Conservation (phyloP, 2,888 invertebrate genomes). For the Cistogaster globosa region DNA sequence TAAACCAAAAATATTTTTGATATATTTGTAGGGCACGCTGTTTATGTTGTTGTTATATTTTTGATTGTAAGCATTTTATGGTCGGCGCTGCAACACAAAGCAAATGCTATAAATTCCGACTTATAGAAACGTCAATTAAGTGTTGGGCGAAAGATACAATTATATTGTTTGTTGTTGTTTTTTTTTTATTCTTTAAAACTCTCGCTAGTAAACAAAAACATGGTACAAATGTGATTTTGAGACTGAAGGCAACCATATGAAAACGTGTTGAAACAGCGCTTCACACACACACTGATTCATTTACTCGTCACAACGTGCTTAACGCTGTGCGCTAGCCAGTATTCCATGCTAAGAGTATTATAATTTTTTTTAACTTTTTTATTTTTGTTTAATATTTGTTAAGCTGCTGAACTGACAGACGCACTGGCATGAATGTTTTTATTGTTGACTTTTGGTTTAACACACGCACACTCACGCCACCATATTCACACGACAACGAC, state of each 20-base stretch:
- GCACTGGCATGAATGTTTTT: slow-evolving; percentile 47
- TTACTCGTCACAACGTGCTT: slow-evolving; percentile 35
- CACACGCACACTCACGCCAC: slow-evolving; percentile 44
- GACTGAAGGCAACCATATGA: slow-evolving; percentile 40
- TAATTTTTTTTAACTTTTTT: slow-evolving; percentile 24
- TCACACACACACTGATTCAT: slow-evolving; percentile 51
- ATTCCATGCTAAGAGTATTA: slow-evolving; percentile 23
- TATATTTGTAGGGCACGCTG: slow-evolving; percentile 50
- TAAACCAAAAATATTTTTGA: not conserved
- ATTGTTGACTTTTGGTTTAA: slow-evolving; percentile 57
- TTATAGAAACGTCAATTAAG: slow-evolving; percentile 73
- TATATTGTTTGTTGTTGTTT: slow-evolving; percentile 48
- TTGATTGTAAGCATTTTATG: slow-evolving; percentile 61
- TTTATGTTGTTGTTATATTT: slow-evolving; percentile 42
- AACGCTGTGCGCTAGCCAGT: slow-evolving; percentile 32
- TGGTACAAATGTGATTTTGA: slow-evolving; percentile 58
- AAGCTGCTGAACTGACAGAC: slow-evolving; percentile 52
- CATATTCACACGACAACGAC: slow-evolving; percentile 3
- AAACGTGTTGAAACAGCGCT: slow-evolving; percentile 42
- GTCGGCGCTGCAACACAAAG: slow-evolving; percentile 67
- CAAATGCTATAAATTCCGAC: slow-evolving; percentile 70
- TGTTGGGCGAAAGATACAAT: slow-evolving; percentile 70
- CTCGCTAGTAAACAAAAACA: slow-evolving; percentile 73
- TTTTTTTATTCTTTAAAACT: slow-evolving; percentile 43
- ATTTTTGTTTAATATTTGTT: slow-evolving; percentile 25